phyloP scores from a whole-genome alignment of 2,888 invertebrate species.

The Orthosia cruda region DNA sequence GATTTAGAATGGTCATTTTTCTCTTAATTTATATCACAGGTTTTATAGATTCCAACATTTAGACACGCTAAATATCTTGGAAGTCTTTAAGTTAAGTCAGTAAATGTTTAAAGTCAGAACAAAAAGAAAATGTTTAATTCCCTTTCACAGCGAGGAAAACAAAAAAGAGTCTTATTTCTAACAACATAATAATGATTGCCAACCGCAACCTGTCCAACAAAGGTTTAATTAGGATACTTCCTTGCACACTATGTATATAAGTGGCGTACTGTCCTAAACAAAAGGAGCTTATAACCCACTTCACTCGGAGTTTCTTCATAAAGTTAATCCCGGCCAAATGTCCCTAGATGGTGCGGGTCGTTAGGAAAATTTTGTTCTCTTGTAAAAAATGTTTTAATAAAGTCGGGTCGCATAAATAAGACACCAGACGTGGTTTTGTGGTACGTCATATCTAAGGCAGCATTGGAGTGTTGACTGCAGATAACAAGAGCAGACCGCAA shows the following conservation, averaged over 20 bases:
- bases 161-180: slow-evolving; percentile 4
- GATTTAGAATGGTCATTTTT: too few species aligned
- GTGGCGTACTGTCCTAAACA: slow-evolving; percentile 70
- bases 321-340: slow-evolving; percentile 62
- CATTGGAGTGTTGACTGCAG: not conserved
- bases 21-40: too few species aligned
- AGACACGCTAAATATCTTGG: too few species aligned
- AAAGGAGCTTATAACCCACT: slow-evolving; percentile 73
- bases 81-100: too few species aligned
- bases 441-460: not conserved
- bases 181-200: slow-evolving; percentile 27
- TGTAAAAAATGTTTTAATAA: slow-evolving; percentile 62
- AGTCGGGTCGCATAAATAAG: slow-evolving; percentile 39
- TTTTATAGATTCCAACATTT: too few species aligned
- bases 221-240: slow-evolving; percentile 68
- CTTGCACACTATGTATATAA: slow-evolving; percentile 65
- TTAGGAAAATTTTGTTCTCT: slow-evolving; percentile 52
- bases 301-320: slow-evolving; percentile 67
- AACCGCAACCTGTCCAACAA: slow-evolving; percentile 61
- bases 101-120: too few species aligned
- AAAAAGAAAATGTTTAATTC: not conserved
- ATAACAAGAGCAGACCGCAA: not conserved
- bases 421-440: not conserved
- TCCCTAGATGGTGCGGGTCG: slow-evolving; percentile 50
- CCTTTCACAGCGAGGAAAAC: not conserved